A percentile compares a stretch with the other conserved stretches of the same genome.
Conservation (phyloP, 2,888 invertebrate species). For the Adelognathus sp. region DNA sequence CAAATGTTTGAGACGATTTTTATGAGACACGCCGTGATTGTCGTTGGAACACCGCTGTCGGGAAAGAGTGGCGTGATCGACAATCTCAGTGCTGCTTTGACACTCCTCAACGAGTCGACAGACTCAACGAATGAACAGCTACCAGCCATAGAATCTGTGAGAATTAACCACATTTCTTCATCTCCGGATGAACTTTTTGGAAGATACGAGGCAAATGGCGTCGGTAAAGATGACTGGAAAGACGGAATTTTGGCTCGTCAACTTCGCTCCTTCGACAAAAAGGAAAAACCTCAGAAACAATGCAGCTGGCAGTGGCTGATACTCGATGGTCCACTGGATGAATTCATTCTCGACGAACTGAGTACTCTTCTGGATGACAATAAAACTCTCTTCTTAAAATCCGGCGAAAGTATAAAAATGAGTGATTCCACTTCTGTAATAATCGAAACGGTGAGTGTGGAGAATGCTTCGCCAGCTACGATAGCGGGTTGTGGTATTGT, state of each 20-base stretch:
- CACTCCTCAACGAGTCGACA: conserved; percentile 77
- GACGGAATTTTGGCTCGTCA: conserved; percentile 82
- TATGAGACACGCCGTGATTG: conserved; percentile 83
- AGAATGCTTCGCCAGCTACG: conserved; percentile 83
- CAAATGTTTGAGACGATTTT: conserved; percentile 85
- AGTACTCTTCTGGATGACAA: conserved; percentile 82
- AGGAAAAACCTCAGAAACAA: conserved; percentile 66
- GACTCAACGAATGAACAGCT: too few relatives aligned
- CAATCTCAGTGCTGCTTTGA: conserved; percentile 81
- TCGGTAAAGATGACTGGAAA: conserved; percentile 78
- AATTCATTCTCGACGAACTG: conserved; percentile 84
- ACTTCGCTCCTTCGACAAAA: conserved; percentile 79
- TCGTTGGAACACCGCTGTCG: conserved; percentile 82
- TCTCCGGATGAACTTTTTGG: conserved; percentile 84
- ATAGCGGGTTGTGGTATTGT: conserved; percentile 86
- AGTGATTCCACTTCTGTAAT: conserved; percentile 82
- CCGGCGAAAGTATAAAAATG: conserved; percentile 84
- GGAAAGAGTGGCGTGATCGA: conserved; percentile 83
- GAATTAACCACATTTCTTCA: conserved; percentile 84
- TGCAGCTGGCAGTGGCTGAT: conserved; percentile 83
- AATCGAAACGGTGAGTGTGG: conserved; percentile 84
- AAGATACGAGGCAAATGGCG: conserved; percentile 81
- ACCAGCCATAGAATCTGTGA: conserved; percentile 80
- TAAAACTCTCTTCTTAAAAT: conserved; percentile 83
- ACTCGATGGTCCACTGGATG: conserved; percentile 85